phyloP scores from a whole-genome alignment of 2,113 vertebrate genomes.

The Python bivittatus region DNA sequence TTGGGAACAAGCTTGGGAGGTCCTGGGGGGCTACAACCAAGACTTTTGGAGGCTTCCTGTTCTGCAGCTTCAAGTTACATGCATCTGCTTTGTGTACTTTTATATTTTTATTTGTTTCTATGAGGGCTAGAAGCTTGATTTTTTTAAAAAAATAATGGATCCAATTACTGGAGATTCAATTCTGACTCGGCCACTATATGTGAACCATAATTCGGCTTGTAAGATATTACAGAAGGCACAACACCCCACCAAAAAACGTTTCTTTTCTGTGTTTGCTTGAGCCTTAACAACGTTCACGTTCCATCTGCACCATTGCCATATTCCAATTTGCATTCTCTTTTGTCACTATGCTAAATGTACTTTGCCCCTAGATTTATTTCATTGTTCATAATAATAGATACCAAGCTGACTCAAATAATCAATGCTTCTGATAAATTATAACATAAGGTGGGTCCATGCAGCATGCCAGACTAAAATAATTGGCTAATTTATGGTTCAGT shows the following conservation, averaged over 20 bases:
- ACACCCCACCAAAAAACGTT: background rate
- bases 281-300: background rate
- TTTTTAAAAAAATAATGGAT: background rate
- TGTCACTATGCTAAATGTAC: background rate
- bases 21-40: background rate
- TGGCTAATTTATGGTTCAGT: background rate
- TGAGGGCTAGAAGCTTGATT: background rate
- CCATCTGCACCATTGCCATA: background rate
- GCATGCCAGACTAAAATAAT: background rate
- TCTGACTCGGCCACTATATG: background rate
- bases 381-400: background rate
- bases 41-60: background rate
- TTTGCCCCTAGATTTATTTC: background rate
- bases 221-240: background rate
- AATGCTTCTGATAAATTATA: background rate
- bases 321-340: background rate
- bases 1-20: background rate
- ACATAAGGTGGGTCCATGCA: background rate
- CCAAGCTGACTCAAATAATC: background rate
- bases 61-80: too few relatives aligned
- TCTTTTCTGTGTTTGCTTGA: background rate
- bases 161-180: background rate
- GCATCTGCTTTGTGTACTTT: background rate
- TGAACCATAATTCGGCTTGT: background rate
- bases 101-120: background rate